Evolutionary conservation across 2,888 invertebrate species (phyloP), one percentile per base, ranked within the genome.

Genomic region (Acanthopleura granulata): DNA sequence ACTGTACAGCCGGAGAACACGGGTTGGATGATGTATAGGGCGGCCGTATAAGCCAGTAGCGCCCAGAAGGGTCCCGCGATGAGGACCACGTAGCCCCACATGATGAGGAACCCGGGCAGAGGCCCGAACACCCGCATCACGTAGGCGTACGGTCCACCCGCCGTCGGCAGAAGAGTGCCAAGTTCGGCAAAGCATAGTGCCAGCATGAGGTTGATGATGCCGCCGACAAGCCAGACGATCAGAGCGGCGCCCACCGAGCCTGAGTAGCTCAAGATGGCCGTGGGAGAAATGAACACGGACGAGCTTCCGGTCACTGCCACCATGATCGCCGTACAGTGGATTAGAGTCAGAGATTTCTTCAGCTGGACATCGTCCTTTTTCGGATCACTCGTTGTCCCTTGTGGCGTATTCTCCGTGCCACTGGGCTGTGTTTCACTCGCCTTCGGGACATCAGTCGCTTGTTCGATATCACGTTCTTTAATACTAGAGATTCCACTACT

Each of bases 181-280:
- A 96, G 91, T 91, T 96, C 96, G 30, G 95, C 95, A 86, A 95
- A 96, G 12, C 94, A 94, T 74, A 96, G 89, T 0, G 95, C 84
- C 49, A 81, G 76, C 11, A 80, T 81, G 25, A 86, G 62, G 72
- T 87, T 86, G 90, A 98, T 94, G 90, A 97, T 91, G 87, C 98
- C 98, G 92, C 97, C 97, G 88, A 95, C 93, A 92, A 95, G 94
- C 98, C 98, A 98, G 89, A 97, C 95, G 90, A 97, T 93, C 92
- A 98, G 95, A 93, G 97, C 96, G 92, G 96, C 94, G 91, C 97
- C 97, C 91, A 97, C 95, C 91, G 97, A 98, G 91, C 96, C 96
- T 0, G 95, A 94, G 82, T 94, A 92, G 82, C 93, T 91, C 91
- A 98, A 93, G 90, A 98, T 95, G 92, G 96, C 97, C 92, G 96